Evolutionary conservation across 1,140 invertebrate genomes (phyloP).

Genomic region (Lithobius niger): DNA sequence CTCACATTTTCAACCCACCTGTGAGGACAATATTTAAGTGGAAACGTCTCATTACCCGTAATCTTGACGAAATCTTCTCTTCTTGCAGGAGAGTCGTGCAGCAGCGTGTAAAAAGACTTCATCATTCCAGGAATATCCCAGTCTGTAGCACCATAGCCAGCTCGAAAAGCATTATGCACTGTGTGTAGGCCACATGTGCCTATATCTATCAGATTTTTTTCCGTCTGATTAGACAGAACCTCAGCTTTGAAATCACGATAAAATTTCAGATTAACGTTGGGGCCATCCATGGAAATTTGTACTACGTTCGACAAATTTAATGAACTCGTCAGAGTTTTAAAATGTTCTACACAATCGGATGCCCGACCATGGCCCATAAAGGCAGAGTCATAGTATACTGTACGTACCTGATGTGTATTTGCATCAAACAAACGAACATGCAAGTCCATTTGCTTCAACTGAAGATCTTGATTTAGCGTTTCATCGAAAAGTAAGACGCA

Average conservation of each 20-base stretch:
- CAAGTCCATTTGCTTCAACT: neutral
- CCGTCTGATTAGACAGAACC: conserved; percentile 13
- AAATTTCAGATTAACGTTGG: conserved; percentile 20
- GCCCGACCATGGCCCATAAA: neutral
- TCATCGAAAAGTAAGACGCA: neutral
- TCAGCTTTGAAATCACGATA: conserved; percentile 11
- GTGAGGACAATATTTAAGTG: conserved; percentile 7
- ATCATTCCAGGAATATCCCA: neutral
- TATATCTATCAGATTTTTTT: too few relatives aligned
- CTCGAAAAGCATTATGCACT: neutral
- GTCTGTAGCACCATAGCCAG: neutral
- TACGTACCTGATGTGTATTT: neutral
- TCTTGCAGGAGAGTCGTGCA: conserved; percentile 10
- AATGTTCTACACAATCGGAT: neutral
- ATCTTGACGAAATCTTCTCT: conserved; percentile 7
- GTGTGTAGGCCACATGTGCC: conserved; percentile 1
- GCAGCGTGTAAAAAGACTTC: conserved; percentile 1
- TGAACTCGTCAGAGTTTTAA: neutral
- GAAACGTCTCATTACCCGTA: neutral
- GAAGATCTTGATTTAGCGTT: neutral
- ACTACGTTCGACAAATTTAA: neutral
- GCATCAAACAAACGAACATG: neutral
- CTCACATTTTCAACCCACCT: conserved; percentile 12
- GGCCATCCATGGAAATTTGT: conserved; percentile 21
- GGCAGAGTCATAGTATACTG: neutral